Evolutionary conservation across 2,113 vertebrate species (phyloP).

Genomic region (Mormyrus iriodes): DNA sequence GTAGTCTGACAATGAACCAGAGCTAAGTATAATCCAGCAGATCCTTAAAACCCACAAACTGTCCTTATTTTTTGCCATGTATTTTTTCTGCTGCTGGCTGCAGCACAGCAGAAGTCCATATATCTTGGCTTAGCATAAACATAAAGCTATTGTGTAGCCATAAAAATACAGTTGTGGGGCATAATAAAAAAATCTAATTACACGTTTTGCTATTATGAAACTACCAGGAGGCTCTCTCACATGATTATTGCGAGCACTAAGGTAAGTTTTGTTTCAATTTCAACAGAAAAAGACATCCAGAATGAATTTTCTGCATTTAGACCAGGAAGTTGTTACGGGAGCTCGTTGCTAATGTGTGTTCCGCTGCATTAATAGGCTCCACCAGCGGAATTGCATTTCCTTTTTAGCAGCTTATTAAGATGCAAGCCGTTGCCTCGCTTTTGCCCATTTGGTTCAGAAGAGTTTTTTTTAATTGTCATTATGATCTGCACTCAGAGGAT

Average conservation of each 20-base stretch:
- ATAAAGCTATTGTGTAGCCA: neutral
- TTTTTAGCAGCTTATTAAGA: constrained; percentile 17
- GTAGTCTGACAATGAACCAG: neutral
- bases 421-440: neutral
- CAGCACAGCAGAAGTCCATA: neutral
- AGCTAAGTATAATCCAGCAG: neutral
- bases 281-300: neutral
- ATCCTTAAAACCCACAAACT: neutral
- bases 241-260: neutral
- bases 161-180: neutral
- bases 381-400: neutral
- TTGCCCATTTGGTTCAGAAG: neutral
- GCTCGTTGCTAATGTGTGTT: constrained; percentile 6
- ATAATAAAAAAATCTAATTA: neutral
- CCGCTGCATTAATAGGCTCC: constrained; percentile 4
- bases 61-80: neutral
- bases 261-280: neutral
- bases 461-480: neutral
- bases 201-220: neutral
- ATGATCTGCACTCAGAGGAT: neutral
- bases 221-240: neutral
- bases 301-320: neutral
- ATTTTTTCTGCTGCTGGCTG: neutral
- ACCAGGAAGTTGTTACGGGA: neutral
- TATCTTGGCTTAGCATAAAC: neutral